Conservation (phyloP, 2,113 vertebrate genomes). For the Podilymbus podiceps region DNA sequence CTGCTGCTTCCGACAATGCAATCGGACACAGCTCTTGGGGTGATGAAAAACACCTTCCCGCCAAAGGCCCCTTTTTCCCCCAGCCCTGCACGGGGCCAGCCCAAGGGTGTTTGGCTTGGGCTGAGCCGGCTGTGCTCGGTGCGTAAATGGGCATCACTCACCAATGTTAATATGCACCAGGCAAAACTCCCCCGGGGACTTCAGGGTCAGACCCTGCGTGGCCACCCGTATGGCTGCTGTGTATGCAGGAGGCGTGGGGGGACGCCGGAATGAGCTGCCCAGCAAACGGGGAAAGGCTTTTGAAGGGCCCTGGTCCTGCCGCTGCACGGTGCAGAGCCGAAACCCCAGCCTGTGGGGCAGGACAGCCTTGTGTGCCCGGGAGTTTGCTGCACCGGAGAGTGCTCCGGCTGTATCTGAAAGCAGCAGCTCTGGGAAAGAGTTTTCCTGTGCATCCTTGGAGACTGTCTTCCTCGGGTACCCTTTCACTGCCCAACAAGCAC, state of each 20-base stretch:
- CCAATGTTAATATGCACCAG: neutral
- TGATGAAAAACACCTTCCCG: constrained; percentile 82
- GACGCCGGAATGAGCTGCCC: neutral
- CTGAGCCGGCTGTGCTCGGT: neutral
- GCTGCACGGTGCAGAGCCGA: neutral
- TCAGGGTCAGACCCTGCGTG: neutral
- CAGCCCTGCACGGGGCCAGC: neutral
- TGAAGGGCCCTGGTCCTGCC: accelerated
- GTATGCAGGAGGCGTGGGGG: neutral
- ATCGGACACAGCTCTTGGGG: constrained; percentile 88
- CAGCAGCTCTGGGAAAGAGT: neutral
- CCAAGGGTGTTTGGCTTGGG: neutral
- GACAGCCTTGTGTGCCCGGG: accelerated
- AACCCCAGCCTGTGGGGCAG: neutral
- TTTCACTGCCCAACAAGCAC: accelerated
- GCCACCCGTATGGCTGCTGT: neutral
- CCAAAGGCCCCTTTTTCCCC: constrained; percentile 27
- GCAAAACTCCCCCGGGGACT: neutral
- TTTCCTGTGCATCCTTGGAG: neutral
- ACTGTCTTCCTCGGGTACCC: neutral
- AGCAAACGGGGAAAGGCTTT: neutral
- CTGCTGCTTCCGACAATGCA: constrained; percentile 93
- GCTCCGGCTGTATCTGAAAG: neutral
- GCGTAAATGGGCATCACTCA: neutral
- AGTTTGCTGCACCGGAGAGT: neutral